Conservation (phyloP, 2,888 invertebrate species). For the Eupithecia exiguata region DNA sequence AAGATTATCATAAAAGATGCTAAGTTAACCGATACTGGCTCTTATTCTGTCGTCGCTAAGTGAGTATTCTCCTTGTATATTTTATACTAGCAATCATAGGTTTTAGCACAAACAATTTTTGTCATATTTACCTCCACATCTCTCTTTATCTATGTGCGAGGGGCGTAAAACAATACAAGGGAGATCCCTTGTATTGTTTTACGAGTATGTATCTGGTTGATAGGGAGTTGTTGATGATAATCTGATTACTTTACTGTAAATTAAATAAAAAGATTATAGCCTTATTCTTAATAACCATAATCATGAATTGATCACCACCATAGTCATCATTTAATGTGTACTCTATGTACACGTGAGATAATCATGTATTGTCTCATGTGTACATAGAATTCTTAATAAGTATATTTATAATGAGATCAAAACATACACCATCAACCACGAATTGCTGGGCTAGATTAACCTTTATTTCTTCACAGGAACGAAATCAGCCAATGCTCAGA, state of each 20-base stretch:
- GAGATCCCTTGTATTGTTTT: neutral
- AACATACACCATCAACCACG: neutral
- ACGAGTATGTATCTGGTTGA: neutral
- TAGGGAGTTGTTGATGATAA: neutral
- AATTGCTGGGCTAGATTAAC: neutral
- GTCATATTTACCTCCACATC: neutral
- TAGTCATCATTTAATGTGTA: no score
- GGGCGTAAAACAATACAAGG: no score
- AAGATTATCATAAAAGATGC: slow-evolving; percentile 88
- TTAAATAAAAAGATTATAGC: neutral
- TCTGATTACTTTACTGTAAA: neutral
- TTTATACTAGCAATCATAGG: neutral
- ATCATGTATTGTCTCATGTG: neutral
- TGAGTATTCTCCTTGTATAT: slow-evolving; percentile 48
- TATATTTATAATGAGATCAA: neutral
- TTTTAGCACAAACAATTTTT: neutral
- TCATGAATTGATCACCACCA: neutral
- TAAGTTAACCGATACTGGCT: slow-evolving; percentile 91
- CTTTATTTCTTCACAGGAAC: slow-evolving; percentile 77
- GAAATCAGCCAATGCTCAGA: slow-evolving; percentile 95
- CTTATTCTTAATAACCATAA: neutral
- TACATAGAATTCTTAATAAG: neutral
- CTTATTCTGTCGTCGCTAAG: slow-evolving; percentile 93
- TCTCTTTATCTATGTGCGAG: neutral
- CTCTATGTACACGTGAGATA: no score